Evolutionary conservation across 2,888 invertebrate species (phyloP).

Genomic region (Nephrotoma appendiculata): DNA sequence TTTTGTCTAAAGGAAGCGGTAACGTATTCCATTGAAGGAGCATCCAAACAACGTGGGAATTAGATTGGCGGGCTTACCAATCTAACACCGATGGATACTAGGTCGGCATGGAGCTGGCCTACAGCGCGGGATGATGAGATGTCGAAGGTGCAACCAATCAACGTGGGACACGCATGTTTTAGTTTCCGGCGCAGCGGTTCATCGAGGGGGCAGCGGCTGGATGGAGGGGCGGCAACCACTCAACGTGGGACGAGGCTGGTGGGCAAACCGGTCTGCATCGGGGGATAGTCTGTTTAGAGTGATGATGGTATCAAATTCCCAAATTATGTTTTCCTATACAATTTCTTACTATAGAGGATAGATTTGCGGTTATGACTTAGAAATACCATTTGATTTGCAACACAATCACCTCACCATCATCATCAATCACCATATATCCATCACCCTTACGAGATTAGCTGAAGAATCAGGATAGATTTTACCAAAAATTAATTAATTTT

Average conservation of each 20-base stretch:
- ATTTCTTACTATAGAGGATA: background rate
- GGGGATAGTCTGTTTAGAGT: background rate
- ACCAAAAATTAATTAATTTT: background rate
- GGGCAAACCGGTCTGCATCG: background rate
- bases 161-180: background rate
- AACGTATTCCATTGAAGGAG: constrained; percentile 1
- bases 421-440: background rate
- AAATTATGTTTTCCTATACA: background rate
- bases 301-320: background rate
- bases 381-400: background rate
- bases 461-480: background rate
- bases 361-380: background rate
- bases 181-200: background rate
- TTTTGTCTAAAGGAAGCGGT: background rate
- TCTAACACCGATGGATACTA: background rate
- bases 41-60: constrained; percentile 3
- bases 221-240: background rate
- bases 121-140: constrained; percentile 1
- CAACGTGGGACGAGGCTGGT: background rate
- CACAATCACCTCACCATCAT: background rate
- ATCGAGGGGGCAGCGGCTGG: background rate
- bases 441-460: background rate
- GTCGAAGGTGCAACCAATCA: background rate
- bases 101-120: background rate
- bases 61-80: background rate